Evolutionary conservation across 2,797 vertebrate genomes (phyloP).

Genomic region (Silurus aristotelis): DNA sequence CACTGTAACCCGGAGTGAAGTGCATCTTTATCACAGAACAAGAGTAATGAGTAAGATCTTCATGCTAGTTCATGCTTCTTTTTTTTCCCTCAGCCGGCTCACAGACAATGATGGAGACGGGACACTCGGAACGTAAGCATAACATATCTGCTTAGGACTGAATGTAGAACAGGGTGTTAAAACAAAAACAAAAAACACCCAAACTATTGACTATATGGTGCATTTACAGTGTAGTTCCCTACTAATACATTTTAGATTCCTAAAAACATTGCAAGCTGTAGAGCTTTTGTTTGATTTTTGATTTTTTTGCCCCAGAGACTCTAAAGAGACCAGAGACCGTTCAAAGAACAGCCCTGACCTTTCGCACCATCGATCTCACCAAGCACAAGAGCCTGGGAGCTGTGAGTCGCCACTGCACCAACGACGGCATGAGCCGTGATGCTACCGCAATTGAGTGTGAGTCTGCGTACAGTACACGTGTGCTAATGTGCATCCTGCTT

Average conservation of each 20-base stretch:
- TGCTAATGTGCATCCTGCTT: neutral
- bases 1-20: neutral
- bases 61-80: neutral
- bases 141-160: too few relatives aligned
- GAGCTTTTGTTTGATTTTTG: neutral
- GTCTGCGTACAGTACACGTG: neutral
- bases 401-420: neutral
- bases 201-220: too few relatives aligned
- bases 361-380: constrained; percentile 76
- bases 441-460: constrained; percentile 41
- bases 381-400: constrained; percentile 42
- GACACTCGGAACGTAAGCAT: constrained; percentile 67
- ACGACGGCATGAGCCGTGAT: neutral
- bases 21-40: neutral
- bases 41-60: neutral
- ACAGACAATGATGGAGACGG: constrained; percentile 63
- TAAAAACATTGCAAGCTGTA: neutral
- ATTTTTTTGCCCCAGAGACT: constrained; percentile 26
- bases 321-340: constrained; percentile 57
- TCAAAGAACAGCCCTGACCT: constrained; percentile 69
- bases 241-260: neutral
- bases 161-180: too few relatives aligned
- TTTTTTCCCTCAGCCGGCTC: constrained; percentile 56
- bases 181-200: too few relatives aligned
- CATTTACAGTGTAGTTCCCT: neutral